Evolutionary conservation across 2,888 invertebrate genomes (phyloP).

Genomic region (Rhogogaster chlorosoma): DNA sequence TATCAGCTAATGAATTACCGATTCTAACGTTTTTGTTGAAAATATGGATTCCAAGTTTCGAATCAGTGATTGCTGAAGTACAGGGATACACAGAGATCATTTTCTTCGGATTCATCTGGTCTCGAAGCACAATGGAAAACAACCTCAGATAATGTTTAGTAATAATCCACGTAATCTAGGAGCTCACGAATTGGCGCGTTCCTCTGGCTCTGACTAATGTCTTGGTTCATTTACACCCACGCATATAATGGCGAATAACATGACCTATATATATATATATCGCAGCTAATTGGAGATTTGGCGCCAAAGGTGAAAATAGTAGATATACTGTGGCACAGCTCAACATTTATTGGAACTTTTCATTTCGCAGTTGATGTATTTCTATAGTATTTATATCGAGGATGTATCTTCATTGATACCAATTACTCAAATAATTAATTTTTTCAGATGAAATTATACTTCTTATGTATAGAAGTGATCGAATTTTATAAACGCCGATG

Average conservation of each 20-base stretch:
- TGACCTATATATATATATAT: slow-evolving; percentile 23
- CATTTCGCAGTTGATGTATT: not conserved
- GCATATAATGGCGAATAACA: not conserved
- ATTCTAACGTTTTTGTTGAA: no score
- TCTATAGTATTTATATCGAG: not conserved
- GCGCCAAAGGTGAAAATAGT: slow-evolving; percentile 23
- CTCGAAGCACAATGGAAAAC: not conserved
- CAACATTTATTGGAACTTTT: not conserved
- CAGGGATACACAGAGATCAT: no score
- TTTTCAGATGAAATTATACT: no score
- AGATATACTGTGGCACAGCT: not conserved
- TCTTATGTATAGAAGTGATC: no score
- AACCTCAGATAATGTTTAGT: not conserved
- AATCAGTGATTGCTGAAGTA: not conserved
- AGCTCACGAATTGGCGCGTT: slow-evolving; percentile 8
- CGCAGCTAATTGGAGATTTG: slow-evolving; percentile 14
- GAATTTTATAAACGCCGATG: no score
- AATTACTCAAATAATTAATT: no score
- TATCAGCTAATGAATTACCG: no score
- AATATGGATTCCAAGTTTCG: not conserved
- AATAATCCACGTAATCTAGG: not conserved
- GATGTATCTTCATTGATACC: no score
- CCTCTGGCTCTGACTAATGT: slow-evolving; percentile 13
- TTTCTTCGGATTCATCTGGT: not conserved
- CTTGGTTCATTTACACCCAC: slow-evolving; percentile 37